Conservation (phyloP, 2,888 invertebrate species). For the Melanostoma scalare region DNA sequence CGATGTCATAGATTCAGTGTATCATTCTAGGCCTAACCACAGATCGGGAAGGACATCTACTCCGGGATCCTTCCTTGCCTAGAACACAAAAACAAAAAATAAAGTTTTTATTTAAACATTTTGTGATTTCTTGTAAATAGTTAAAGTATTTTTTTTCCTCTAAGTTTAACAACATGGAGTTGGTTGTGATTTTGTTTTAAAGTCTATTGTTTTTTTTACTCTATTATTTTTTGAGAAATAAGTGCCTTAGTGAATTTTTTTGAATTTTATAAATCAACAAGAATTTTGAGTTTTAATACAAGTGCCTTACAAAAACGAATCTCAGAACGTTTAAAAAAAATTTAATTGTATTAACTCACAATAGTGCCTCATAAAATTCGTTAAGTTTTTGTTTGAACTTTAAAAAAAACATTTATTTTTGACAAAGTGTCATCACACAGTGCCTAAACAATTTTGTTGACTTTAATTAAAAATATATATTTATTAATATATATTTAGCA, state of each 20-base stretch:
- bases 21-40: slow-evolving; percentile 83
- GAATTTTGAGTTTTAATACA: slow-evolving; percentile 56
- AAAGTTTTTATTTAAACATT: slow-evolving; percentile 46
- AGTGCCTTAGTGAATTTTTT: slow-evolving; percentile 66
- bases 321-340: slow-evolving; percentile 58
- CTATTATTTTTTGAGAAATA: slow-evolving; percentile 1
- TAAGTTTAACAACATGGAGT: slow-evolving; percentile 40
- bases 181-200: slow-evolving; percentile 41
- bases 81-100: slow-evolving; percentile 59
- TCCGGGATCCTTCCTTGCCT: slow-evolving; percentile 71
- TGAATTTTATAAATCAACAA: slow-evolving; percentile 24
- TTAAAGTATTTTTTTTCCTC: slow-evolving; percentile 35
- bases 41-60: slow-evolving; percentile 81
- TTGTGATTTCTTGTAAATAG: slow-evolving; percentile 62
- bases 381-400: slow-evolving; percentile 63
- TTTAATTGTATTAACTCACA: slow-evolving; percentile 62
- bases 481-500: slow-evolving; percentile 40
- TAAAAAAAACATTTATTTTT: slow-evolving; percentile 29
- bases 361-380: slow-evolving; percentile 61
- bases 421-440: slow-evolving; percentile 57
- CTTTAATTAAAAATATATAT: slow-evolving; percentile 10
- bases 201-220: slow-evolving; percentile 19
- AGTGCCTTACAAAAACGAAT: slow-evolving; percentile 68
- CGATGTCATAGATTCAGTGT: slow-evolving; percentile 80
- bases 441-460: slow-evolving; percentile 66